Evolutionary conservation across 2,113 vertebrate species (phyloP).

Genomic region (human): DNA sequence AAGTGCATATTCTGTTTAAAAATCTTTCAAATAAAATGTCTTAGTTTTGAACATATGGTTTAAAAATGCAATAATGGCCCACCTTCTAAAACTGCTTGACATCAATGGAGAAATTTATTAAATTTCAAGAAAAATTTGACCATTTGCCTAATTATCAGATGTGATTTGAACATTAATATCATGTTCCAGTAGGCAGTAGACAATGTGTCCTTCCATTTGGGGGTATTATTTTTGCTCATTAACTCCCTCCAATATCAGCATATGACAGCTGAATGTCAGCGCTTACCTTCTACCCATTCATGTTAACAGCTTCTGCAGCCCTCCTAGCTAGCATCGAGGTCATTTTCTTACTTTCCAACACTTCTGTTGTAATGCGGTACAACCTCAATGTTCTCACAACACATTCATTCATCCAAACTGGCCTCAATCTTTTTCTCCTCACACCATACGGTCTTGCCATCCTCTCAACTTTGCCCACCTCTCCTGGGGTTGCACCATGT

Average conservation of each 20-base stretch:
- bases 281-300: background rate
- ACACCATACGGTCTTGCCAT: accelerated
- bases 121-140: background rate
- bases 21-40: background rate
- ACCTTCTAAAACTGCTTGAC: background rate
- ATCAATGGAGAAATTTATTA: background rate
- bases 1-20: background rate
- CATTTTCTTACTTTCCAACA: background rate
- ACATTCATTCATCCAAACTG: background rate
- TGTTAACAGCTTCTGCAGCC: too few relatives aligned
- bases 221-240: background rate
- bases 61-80: background rate
- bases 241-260: accelerated
- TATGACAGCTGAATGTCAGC: accelerated
- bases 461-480: background rate
- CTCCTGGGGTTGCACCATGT: accelerated
- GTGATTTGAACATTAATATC: background rate
- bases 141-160: background rate
- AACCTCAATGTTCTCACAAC: background rate
- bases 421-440: background rate
- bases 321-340: background rate
- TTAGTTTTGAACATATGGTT: background rate
- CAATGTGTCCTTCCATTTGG: background rate
- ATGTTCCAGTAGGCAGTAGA: background rate
- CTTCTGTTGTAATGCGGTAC: too few relatives aligned